These are phyloP conservation scores for Aspiorhynchus laticeps DNA, from an alignment of 2,113 vertebrate genomes.

Conservation along the genomic window DNA sequence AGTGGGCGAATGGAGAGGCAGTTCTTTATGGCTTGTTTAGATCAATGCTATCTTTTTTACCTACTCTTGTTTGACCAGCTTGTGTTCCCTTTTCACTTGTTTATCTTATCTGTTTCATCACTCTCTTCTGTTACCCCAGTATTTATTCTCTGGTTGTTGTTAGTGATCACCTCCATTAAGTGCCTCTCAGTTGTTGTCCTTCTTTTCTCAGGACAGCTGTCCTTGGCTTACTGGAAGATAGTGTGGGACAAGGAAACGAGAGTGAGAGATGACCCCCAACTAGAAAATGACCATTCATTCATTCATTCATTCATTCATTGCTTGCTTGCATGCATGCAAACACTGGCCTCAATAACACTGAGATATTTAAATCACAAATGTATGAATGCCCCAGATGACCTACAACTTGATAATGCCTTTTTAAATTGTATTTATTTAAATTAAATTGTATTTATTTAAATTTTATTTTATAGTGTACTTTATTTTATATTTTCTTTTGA, in stretches of 20 bases:
- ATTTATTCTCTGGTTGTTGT: constrained; percentile 10
- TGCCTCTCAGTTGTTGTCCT: background rate
- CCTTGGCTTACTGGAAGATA: background rate
- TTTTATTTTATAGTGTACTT: too few species aligned
- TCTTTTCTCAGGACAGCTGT: background rate
- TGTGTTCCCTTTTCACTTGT: constrained; percentile 1
- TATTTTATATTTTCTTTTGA: too few species aligned
- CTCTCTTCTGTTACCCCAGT: constrained; percentile 1
- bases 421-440: too few species aligned
- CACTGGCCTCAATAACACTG: too few species aligned
- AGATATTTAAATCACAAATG: too few species aligned
- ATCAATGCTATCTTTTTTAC: constrained; percentile 14
- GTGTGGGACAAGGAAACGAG: background rate
- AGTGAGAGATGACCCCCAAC: background rate
- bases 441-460: too few species aligned
- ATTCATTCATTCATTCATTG: too few species aligned
- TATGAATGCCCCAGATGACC: too few species aligned
- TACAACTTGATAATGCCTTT: too few species aligned
- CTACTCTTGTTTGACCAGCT: background rate
- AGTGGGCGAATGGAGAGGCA: background rate
- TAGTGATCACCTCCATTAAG: background rate
- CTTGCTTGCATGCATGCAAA: too few species aligned
- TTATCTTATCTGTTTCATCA: constrained; percentile 43
- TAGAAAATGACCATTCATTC: background rate
- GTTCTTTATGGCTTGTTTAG: constrained; percentile 20